phyloP scores from a whole-genome alignment of 2,888 invertebrate genomes.

The Lasioglossum figueresi region DNA sequence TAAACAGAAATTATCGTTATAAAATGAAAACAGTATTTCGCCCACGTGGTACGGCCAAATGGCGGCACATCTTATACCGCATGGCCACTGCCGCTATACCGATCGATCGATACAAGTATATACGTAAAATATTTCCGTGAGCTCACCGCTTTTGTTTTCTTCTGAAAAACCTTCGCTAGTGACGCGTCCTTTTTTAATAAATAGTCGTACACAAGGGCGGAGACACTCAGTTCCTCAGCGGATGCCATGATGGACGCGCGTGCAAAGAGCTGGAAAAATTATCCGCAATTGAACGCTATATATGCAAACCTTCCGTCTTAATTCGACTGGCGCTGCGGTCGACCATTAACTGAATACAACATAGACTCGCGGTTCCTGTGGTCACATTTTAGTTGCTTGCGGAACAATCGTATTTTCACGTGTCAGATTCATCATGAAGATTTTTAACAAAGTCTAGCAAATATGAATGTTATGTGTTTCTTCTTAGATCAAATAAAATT shows the following conservation, averaged over 20 bases:
- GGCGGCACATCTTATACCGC: slow-evolving; percentile 66
- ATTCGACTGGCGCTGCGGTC: slow-evolving; percentile 37
- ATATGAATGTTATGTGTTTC: no score
- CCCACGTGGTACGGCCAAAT: slow-evolving; percentile 73
- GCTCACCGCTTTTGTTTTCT: slow-evolving; percentile 91
- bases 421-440: no score
- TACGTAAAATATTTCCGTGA: slow-evolving; percentile 26
- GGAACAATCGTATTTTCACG: slow-evolving; percentile 5
- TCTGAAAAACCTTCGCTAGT: slow-evolving; percentile 88
- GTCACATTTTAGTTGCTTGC: not conserved
- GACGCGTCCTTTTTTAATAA: slow-evolving; percentile 87
- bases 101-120: slow-evolving; percentile 23
- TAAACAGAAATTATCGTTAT: slow-evolving; percentile 1
- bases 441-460: no score
- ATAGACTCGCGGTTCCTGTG: not conserved
- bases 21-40: slow-evolving; percentile 27
- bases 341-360: not conserved
- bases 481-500: no score
- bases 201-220: slow-evolving; percentile 88
- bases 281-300: slow-evolving; percentile 22
- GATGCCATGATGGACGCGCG: slow-evolving; percentile 84
- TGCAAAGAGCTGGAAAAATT: slow-evolving; percentile 56
- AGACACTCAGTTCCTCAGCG: slow-evolving; percentile 82
- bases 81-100: slow-evolving; percentile 53
- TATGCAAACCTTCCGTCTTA: not conserved